Percentiles rank a stretch among this genome's conserved stretches.
phyloP scores from a whole-genome alignment of 2,888 invertebrate genomes.

The Choristoneura rosaceana region DNA sequence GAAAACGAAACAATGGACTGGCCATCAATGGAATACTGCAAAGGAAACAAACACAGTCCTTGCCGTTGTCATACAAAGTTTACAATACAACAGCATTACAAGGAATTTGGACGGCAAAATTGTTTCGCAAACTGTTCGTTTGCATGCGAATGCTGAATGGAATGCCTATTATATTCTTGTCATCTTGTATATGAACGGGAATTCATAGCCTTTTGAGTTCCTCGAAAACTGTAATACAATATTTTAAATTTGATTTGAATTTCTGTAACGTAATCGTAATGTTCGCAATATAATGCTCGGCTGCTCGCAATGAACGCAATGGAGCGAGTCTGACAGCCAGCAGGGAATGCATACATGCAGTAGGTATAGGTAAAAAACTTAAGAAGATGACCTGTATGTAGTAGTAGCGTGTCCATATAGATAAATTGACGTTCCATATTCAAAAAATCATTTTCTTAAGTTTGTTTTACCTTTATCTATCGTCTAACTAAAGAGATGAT shows the following conservation, averaged over 20 bases:
- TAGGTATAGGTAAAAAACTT: too few relatives aligned
- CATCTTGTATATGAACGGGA: background rate
- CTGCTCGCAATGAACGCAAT: too few relatives aligned
- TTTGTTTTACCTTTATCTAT: too few relatives aligned
- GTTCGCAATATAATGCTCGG: too few relatives aligned
- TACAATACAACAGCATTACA: constrained; percentile 5
- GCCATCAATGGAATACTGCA: background rate
- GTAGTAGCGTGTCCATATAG: too few relatives aligned
- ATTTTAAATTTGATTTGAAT: background rate
- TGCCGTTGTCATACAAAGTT: constrained; percentile 3
- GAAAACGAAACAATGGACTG: background rate
- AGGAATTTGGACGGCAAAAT: constrained; percentile 6
- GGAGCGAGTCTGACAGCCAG: too few relatives aligned
- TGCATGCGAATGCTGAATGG: background rate
- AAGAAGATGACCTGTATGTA: too few relatives aligned
- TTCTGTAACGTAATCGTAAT: background rate
- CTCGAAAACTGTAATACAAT: background rate
- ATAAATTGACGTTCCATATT: too few relatives aligned
- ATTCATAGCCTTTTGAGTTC: constrained; percentile 1
- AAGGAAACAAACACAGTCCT: background rate
- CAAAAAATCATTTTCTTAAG: too few relatives aligned
- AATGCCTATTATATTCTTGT: constrained; percentile 1
- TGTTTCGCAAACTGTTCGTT: constrained; percentile 3
- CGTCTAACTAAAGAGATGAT: too few relatives aligned
- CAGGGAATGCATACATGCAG: too few relatives aligned